Evolutionary conservation across 1,140 invertebrate genomes (phyloP), one percentile per base, ranked within the genome.

Genomic region (Trissolcus basalis): DNA sequence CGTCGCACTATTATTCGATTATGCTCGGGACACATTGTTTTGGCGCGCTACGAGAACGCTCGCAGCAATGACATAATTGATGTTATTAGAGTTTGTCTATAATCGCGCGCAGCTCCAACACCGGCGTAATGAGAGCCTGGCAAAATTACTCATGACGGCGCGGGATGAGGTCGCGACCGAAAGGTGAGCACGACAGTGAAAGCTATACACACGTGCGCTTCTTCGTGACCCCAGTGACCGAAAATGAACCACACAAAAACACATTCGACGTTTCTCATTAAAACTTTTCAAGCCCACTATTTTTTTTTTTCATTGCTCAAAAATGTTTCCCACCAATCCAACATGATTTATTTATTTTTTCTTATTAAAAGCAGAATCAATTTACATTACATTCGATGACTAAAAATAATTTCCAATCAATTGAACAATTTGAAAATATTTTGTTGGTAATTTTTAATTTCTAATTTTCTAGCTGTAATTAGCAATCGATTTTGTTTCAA

Each of bases 11-110:
- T 77, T 64, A 68, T 64, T 75, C 64, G 44, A 54, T 47, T 69
- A 16, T 14, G n/a, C 44, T 51, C 75, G 68, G 70, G 82, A 82
- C 80, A 65, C 54, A 82, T 82, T 83, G 82, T 82, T 68, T 72
- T 35, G 48, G 65, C 35, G 77, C 79, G 47, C 47, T 63, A 70
- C 65, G 72, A 81, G 79, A 81, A 39, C 36, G 79, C 71, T 84
- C 75, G 50, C 45, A 77, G 80, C 82, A 83, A 87, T 83, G 79
- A 83, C 83, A 84, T 87, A 86, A 86, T 86, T 85, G 83, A 86
- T 80, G 78, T 84, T 85, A 86, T 87, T 87, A 84, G 70, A 82
- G 75, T 81, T 85, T 78, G 81, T 59, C 80, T 86, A 83, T 85
- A 84, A 86, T 84, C 81, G 81, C 76, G 15, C 45, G 78, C 67